A percentile compares a stretch with the other conserved stretches of the same genome.
These are phyloP conservation scores for Myocastor coypus DNA, from an alignment of 2,113 vertebrate genomes.

Conservation along the genomic window DNA sequence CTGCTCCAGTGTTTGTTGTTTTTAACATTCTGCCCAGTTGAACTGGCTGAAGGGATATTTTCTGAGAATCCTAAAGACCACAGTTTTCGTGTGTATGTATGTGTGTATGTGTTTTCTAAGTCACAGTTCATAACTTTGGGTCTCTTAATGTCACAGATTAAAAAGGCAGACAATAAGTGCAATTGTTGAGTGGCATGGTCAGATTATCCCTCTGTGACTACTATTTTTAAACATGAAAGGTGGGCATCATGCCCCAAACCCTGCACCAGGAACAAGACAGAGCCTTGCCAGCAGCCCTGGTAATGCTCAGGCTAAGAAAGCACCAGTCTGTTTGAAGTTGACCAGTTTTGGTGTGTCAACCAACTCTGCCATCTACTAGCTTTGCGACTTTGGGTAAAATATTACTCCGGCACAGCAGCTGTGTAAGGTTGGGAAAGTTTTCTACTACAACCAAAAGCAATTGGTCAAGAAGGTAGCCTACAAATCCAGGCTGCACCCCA, in stretches of 20 bases:
- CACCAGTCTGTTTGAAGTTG: neutral
- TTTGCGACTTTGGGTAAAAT: conserved; percentile 14
- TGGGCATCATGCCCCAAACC: neutral
- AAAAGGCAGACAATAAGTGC: conserved; percentile 49
- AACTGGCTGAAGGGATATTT: conserved; percentile 44
- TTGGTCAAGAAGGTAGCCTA: neutral
- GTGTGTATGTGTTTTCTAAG: neutral
- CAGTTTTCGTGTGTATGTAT: neutral
- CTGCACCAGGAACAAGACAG: neutral
- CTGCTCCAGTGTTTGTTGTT: conserved; percentile 42
- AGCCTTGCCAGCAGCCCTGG: neutral
- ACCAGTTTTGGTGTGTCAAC: neutral
- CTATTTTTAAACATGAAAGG: conserved; percentile 27
- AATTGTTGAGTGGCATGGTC: conserved; percentile 32
- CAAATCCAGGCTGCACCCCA: neutral
- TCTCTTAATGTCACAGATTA: conserved; percentile 42
- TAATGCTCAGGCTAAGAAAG: neutral
- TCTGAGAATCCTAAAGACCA: conserved; percentile 25
- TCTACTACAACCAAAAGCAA: neutral
- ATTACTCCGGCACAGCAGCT: neutral
- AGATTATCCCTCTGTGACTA: neutral
- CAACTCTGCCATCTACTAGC: neutral
- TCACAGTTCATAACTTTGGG: neutral
- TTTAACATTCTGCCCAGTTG: conserved; percentile 42
- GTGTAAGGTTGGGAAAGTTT: neutral